Percentiles rank a stretch among this genome's conserved stretches.
These are phyloP conservation scores for Rhyacophila evoluta DNA, from an alignment of 2,888 invertebrate species.

Conservation along the genomic window DNA sequence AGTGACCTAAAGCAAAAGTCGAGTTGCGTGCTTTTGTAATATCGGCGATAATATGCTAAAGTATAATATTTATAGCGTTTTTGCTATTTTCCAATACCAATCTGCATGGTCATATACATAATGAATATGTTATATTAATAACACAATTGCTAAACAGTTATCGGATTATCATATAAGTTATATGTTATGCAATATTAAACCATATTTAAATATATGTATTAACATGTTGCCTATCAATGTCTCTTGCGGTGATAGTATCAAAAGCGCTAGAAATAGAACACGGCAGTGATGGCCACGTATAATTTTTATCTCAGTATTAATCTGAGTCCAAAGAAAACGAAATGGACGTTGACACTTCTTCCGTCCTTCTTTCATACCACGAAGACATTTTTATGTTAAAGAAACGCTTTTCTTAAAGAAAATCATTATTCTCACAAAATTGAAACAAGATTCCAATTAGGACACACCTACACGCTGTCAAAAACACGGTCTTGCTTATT, in stretches of 20 bases:
- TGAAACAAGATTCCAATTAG: neutral
- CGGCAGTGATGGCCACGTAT: neutral
- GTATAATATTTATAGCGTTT: no score
- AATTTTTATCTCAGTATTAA: neutral
- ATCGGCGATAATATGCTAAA: no score
- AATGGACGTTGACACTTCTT: neutral
- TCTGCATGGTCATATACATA: no score
- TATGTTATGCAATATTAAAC: no score
- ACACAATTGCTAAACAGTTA: no score
- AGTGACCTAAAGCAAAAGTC: no score
- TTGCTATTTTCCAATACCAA: no score
- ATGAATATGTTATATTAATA: no score
- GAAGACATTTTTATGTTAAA: neutral
- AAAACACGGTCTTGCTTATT: no score
- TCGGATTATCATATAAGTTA: no score
- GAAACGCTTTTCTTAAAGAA: neutral
- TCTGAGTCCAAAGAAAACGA: conserved; percentile 3
- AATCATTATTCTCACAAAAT: neutral
- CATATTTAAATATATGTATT: no score
- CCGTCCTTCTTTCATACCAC: neutral
- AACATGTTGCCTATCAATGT: neutral
- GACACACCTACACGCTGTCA: neutral
- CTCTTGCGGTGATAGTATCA: neutral
- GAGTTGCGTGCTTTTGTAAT: no score
- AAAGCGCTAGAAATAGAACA: neutral